Base-by-base conservation (phyloP, 2,888 invertebrate genomes). In the Leucania comma region DNA sequence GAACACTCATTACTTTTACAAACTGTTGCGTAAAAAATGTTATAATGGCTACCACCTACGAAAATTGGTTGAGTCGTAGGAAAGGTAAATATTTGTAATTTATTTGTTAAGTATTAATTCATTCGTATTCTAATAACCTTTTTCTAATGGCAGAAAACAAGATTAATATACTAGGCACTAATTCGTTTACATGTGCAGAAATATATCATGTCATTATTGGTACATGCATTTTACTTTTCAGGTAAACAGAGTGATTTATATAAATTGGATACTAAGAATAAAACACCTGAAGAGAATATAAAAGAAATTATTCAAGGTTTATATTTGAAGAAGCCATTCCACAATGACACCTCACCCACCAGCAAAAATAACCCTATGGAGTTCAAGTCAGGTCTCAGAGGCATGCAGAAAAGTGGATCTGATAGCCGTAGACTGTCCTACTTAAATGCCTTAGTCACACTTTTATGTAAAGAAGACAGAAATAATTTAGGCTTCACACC, bases 361-460 rank as follows among this genome's bases (percentile, higher is more conserved):
- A 92, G 87, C 79, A 95, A 93, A 86, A 92, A 82, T 87, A 85
- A 90, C 73, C 90, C 90, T 66, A 82, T 90, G 78, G 94, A 95
- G 72, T 94, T 95, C 78, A 97, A 97, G 90, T 84, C 91, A 72
- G 97, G 97, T 69, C 92, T 97, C 68, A 95, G 95, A 72, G 96
- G 96, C 89, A 89, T 97, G 74, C 97, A 97, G 82, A 97, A 96
- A 88, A 97, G 96, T 89, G 96, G 97, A 75, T 97, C 97, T 74
- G 98, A 98, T 93, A 97, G 97, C 78, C 97, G 97, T 90, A 97
- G 98, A 91, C 96, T 99, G 84, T 98, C 98, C 82, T 98, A 98
- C 93, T 97, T 99, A 88, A 99, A 99, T 96, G 98, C 97, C 76
- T 97, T 99, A 94, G 98, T 98, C 69, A 98, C 98, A 89, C 96